Conservation (phyloP, 2,113 vertebrate genomes). For the Sylvietta virens region DNA sequence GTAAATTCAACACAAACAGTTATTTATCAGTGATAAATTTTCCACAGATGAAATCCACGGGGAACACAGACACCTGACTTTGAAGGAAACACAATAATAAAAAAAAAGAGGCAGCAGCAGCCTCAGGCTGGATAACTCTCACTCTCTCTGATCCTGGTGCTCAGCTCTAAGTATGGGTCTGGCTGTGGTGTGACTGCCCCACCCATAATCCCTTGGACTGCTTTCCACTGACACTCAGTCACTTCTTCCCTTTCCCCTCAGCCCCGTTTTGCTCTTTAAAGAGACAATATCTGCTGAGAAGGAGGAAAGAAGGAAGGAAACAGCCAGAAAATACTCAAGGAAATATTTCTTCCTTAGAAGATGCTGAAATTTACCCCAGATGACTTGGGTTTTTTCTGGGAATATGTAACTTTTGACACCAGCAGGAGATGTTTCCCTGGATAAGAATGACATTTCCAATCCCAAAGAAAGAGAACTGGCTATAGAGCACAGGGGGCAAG, state of each 20-base stretch:
- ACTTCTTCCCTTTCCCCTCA: not conserved
- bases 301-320: not conserved
- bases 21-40: conserved; percentile 43
- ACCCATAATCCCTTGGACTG: not conserved
- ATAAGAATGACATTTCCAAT: not conserved
- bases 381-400: not conserved
- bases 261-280: not conserved
- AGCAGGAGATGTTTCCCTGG: not conserved
- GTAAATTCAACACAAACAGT: conserved; percentile 28
- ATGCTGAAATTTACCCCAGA: not conserved
- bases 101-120: not conserved
- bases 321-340: not conserved
- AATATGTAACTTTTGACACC: not conserved
- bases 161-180: not conserved
- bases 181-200: not conserved
- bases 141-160: not conserved
- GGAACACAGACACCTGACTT: not conserved
- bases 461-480: not conserved
- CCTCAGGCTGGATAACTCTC: not conserved
- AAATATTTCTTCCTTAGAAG: not conserved
- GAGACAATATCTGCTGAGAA: not conserved
- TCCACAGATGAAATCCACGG: not conserved
- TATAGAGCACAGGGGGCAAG: not conserved
- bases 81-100: not conserved
- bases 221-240: not conserved